Base-by-base conservation (phyloP, 2,113 vertebrate genomes). In the Microcebus griseorufus region DNA sequence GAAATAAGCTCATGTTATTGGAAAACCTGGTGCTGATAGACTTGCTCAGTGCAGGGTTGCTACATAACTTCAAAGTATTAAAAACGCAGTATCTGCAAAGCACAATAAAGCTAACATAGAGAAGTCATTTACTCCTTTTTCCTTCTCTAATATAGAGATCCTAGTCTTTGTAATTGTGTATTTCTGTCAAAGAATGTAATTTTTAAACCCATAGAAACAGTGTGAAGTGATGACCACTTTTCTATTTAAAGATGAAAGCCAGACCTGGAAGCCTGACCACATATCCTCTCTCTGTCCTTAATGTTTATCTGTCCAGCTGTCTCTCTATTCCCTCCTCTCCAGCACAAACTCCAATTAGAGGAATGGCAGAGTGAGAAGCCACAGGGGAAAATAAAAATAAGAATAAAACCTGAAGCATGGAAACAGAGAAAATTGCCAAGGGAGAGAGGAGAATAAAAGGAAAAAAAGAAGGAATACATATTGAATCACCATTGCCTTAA, bases 211-310 rank as follows among this genome's bases (percentile, higher is more conserved):
- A 87, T 45, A 75, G 2, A 37, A 70, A 90, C 9, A 55, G 9
- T 90, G 3, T 53, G 6, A 70, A 93, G 16, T 2, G 5, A 48
- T 51, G 12, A 22, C 3, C 6, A n/a, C 10, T 23, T 86, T 12
- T 82, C 13, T 70, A 5, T 17, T 4, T 73, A 18, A 60, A 39
- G 25, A 67, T 16, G 34, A 53, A 82, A 67, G 13, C 22, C 9
- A 20, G 22, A 14, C n/a, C 9, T 0, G 1, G 9, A 12, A 80
- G 11, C 2, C 29, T 86, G 37, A 7, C 4, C 23, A 17, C 1
- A 51, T 64, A 6, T 37, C 1, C 27, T 16, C 13, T 39, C 22
- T 79, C 17, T 69, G 2, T 37, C 58, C 20, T 37, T 58, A 25
- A 32, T 23, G 22, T 42, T 53, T 55, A 60, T 89, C n/a, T 76